phyloP scores from a whole-genome alignment of 1,140 invertebrate species.

The Berghia stephanieae region DNA sequence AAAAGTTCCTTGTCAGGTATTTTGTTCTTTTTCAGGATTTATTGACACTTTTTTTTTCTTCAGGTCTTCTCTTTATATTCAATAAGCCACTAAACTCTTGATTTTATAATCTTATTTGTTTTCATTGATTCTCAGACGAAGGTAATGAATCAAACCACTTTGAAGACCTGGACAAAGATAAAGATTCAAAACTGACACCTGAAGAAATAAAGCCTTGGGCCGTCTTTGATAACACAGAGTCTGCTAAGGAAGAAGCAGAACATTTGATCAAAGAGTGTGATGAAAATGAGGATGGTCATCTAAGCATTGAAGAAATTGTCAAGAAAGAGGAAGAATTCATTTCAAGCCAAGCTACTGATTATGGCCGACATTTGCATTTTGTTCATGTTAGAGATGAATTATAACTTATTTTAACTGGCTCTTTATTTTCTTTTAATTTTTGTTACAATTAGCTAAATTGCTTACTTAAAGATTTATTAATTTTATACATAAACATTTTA shows the following conservation, averaged over 20 bases:
- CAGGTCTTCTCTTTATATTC: neutral
- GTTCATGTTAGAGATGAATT: conserved; percentile 26
- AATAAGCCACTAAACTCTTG: neutral
- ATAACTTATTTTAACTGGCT: neutral
- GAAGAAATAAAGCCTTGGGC: conserved; percentile 90
- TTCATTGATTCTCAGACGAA: conserved; percentile 69
- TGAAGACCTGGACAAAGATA: conserved; percentile 87
- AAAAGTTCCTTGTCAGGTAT: neutral
- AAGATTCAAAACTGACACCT: conserved; percentile 82
- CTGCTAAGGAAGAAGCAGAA: conserved; percentile 88
- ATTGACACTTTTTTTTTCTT: neutral
- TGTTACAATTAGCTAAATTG: neutral
- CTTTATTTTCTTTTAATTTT: neutral
- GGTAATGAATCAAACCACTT: conserved; percentile 91
- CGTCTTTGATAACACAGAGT: conserved; percentile 89
- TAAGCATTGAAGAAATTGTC: conserved; percentile 88
- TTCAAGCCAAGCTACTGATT: conserved; percentile 95
- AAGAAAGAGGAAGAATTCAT: conserved; percentile 92
- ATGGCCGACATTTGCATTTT: conserved; percentile 70
- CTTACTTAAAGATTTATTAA: neutral
- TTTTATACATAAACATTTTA: too few relatives aligned
- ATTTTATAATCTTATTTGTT: conserved; percentile 5
- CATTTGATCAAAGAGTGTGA: conserved; percentile 92
- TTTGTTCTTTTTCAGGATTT: too few relatives aligned
- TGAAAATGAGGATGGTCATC: conserved; percentile 83